Percentiles rank a stretch among this genome's conserved stretches.
phyloP scores from a whole-genome alignment of 2,113 vertebrate species.

The Kryptolebias marmoratus region DNA sequence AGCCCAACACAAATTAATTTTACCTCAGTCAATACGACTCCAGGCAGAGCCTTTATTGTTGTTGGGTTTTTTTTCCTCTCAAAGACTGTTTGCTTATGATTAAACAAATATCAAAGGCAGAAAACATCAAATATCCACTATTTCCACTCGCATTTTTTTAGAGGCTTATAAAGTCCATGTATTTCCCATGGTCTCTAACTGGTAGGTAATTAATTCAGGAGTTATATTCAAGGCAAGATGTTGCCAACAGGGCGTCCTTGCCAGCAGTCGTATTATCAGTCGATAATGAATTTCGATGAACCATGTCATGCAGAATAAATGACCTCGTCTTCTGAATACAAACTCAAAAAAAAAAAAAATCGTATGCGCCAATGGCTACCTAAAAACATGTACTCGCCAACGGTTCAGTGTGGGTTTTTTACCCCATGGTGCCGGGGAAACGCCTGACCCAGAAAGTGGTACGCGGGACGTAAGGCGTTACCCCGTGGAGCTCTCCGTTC shows the following conservation, averaged over 20 bases:
- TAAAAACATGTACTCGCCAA: neutral
- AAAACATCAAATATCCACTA: slow-evolving; percentile 27
- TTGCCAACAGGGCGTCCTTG: slow-evolving; percentile 53
- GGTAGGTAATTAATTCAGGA: slow-evolving; percentile 42
- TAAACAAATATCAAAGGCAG: slow-evolving; percentile 31
- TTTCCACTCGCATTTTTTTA: slow-evolving; percentile 13
- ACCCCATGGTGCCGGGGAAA: slow-evolving; percentile 26
- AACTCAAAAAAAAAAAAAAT: slow-evolving; percentile 15
- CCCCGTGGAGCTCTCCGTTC: slow-evolving; percentile 43
- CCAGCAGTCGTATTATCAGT: slow-evolving; percentile 59
- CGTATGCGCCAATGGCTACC: neutral
- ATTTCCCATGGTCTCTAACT: slow-evolving; percentile 1
- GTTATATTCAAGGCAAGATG: slow-evolving; percentile 32
- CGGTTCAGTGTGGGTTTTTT: neutral
- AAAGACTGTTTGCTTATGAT: slow-evolving; percentile 18
- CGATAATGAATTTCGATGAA: slow-evolving; percentile 55
- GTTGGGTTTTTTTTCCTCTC: slow-evolving; percentile 17
- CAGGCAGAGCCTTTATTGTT: slow-evolving; percentile 8
- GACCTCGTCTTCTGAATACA: slow-evolving; percentile 22
- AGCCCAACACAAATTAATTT: slow-evolving; percentile 37
- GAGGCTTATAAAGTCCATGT: slow-evolving; percentile 32
- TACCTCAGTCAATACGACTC: slow-evolving; percentile 23
- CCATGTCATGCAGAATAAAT: slow-evolving; percentile 12
- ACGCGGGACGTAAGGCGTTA: slow-evolving; percentile 57
- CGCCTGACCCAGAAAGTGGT: slow-evolving; percentile 63